Base-by-base conservation (phyloP, 2,888 invertebrate genomes). In the Polyommatus iphigenia region DNA sequence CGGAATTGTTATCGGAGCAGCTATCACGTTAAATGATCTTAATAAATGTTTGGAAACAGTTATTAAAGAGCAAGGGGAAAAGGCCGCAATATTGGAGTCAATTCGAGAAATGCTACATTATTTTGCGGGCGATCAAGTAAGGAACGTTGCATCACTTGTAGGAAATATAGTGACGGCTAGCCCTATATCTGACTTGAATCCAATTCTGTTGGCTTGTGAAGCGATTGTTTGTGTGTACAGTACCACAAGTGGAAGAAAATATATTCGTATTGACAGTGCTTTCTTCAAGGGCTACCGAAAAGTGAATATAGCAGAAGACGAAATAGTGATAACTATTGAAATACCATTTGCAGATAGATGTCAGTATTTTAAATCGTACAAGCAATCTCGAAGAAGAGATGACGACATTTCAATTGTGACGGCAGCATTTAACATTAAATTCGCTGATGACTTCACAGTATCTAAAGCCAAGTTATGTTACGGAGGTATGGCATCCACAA, bases 371-470 rank as follows among this genome's bases (percentile, higher is more conserved):
- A 95, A 96, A 84, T 97, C 97, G 0, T 98, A 97, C 86, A 99
- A 99, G 89, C 99, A 99, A 95, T 97, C 99, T 0, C 96, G 97
- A 84, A 93, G 99, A 80, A 95, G 97, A 78, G 99, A 99, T 84
- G 99, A 99, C 87, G 99, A 99, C 87, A 99, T 99, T 82, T 98
- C 99, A 3, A 98, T 99, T 83, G 99, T 99, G 0, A 99, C 98
- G 85, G 96, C 97, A 79, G 97, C 97, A 0, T 95, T 98, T 81
- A 96, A 96, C 85, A 95, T 98, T 0, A 90, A 87, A 73, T 96
- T 98, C 80, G 88, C 95, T 83, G 86, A 90, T 62, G 90, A 92
- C 2, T 92, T 93, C 80, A 88, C 93, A 20, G 94, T 98, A 57
- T 88, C 95, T 78, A 91, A 96, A 72, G 95, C 96, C 46, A 92